Evolutionary conservation across 2,113 vertebrate genomes (phyloP), one percentile per base, ranked within the genome.

Genomic region (Erinaceus europaeus): DNA sequence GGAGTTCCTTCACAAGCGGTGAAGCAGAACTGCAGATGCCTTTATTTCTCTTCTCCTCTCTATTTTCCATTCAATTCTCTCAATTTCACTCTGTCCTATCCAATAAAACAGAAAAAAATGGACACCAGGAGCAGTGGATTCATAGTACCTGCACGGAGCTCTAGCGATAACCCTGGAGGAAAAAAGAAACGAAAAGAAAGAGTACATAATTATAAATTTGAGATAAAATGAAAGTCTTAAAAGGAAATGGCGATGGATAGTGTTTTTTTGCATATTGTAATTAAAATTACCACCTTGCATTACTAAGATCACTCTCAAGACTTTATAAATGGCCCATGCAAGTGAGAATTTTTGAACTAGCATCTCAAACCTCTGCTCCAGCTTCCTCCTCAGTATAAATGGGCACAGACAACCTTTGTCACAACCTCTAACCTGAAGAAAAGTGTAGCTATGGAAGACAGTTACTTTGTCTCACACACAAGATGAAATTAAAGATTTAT

Each of bases 401-500:
- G 57, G 55, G 2, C 40, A 7, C 36, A 0, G 34, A 32, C 18
- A 64, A 34, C 2, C n/a, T n/a, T n/a, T 2, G 17, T 52, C 21
- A 27, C 64, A 67, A 9, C 32, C 48, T 32, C 18, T 76, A 17
- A 32, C 46, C 32, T 68, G 36, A 62, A 62, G 67, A 20, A 72
- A 67, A 77, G n/a, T 55, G 10, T 38, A 21, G 4, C 29, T 34
- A n/a, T 5, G 4, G 55, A 48, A 74, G 9, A 1, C 18, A 69
- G 93, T 65, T 50, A 4, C 73, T 69, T 88, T 59, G 9, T 69
- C 23, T 86, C 12, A 21, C 8, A 78, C 7, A 52, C 2, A 71
- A 55, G 65, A 52, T 38, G 44, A 77, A 81, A 69, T 42, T 42
- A 21, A 8, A 89, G 83, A 84, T 72, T 59, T 40, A 71, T 89